Evolutionary conservation across 2,888 invertebrate genomes (phyloP).

Genomic region (Glyphotaelius pellucidus): DNA sequence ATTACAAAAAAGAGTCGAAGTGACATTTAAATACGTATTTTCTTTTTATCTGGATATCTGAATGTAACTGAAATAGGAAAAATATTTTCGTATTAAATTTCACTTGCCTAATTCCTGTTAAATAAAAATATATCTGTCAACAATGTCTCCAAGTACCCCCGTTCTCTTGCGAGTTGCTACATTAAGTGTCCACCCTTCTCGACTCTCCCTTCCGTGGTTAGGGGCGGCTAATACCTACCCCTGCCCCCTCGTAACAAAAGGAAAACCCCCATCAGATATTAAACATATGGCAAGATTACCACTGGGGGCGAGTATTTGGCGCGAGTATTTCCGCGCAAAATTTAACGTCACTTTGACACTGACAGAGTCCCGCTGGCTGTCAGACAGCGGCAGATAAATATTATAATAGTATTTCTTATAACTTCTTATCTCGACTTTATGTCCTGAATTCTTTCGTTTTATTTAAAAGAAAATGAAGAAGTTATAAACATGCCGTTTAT

Average conservation of each 20-base stretch:
- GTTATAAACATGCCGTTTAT: neutral
- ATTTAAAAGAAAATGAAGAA: conserved; percentile 7
- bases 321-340: conserved; percentile 6
- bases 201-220: conserved; percentile 11
- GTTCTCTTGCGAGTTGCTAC: neutral
- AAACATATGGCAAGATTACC: conserved; percentile 43
- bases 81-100: neutral
- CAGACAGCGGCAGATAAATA: conserved; percentile 21
- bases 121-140: conserved; percentile 24
- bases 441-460: conserved; percentile 4
- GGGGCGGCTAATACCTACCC: neutral
- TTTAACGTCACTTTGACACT: neutral
- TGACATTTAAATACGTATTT: neutral
- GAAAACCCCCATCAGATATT: conserved; percentile 46
- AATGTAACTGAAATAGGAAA: neutral
- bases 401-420: conserved; percentile 5
- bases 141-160: neutral
- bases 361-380: conserved; percentile 16
- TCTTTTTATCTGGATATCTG: neutral
- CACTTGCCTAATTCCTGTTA: neutral
- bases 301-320: conserved; percentile 2
- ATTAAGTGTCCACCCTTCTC: conserved; percentile 32
- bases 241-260: conserved; percentile 8
- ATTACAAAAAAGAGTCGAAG: neutral
- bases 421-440: neutral